Evolutionary conservation across 2,888 invertebrate species (phyloP).

Genomic region (Idaea aversata): DNA sequence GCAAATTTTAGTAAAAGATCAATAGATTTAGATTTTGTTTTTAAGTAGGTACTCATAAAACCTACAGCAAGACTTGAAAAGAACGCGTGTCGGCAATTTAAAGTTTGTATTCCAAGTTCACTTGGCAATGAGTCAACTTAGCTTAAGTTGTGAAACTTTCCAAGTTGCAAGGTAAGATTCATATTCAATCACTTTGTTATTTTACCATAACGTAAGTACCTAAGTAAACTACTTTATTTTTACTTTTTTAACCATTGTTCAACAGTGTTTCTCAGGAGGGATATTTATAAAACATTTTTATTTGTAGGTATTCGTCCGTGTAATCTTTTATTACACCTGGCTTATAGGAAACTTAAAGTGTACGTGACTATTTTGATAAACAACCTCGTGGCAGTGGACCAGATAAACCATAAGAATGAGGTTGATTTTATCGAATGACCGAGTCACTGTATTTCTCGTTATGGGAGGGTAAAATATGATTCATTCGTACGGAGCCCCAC

Average conservation of each 20-base stretch:
- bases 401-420: conserved; percentile 17
- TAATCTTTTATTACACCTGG: conserved; percentile 1
- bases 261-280: neutral
- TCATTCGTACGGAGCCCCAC: conserved; percentile 19
- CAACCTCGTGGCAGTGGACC: conserved; percentile 2
- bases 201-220: neutral
- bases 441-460: conserved; percentile 25
- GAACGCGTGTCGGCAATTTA: neutral
- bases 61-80: too few species aligned
- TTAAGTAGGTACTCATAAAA: too few species aligned
- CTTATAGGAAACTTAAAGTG: neutral
- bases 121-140: neutral
- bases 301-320: neutral
- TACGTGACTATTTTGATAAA: neutral
- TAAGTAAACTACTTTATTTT: neutral
- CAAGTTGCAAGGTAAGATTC: neutral
- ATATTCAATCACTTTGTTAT: neutral
- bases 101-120: neutral
- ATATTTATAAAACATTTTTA: neutral
- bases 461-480: conserved; percentile 30
- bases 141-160: neutral
- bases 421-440: conserved; percentile 16
- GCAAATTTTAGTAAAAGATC: too few species aligned
- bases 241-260: neutral
- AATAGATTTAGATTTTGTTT: too few species aligned